Evolutionary conservation across 1,140 invertebrate species (phyloP), one percentile per base, ranked within the genome.

Genomic region (Nephotettix cincticeps): DNA sequence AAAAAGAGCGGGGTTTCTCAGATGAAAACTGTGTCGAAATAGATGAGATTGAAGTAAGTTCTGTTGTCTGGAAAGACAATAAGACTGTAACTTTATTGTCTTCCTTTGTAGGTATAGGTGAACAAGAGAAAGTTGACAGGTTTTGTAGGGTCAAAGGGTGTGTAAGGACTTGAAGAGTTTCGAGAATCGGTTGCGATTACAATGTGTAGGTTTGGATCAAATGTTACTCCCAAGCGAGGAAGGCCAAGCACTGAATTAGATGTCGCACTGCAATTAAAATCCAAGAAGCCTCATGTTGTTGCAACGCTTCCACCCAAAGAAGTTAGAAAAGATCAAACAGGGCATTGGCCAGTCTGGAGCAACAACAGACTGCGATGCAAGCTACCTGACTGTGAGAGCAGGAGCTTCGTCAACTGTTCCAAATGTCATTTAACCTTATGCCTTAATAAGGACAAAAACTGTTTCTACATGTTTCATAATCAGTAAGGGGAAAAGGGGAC

Each of bases 11-110:
- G 23, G 68, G 71, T 11, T 64, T 43, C 17, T 27, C 29, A 28
- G 19, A 30, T 28, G 68, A 70, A 21, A 70, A 21, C 45, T 32
- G 23, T 19, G 28, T 40, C 45, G 40, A 19, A 23, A 30, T 54
- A 17, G 54, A 74, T 17, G 51, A 64, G 3, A 23, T 72, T 21
- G 64, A 69, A 32, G 43, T 76, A 9, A 65, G 65, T 30, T 40
- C 28, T 68, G 47, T 69, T 6, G 68, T 71, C 23, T 80, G 79
- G 77, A 77, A 78, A 71, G 77, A 80, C 69, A 81, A 79, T 61
- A 80, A 79, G 75, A 64, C 76, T 68, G 77, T 81, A 21, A 79
- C 58, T 27, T 73, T 82, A 19, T 63, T 69, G 30, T 80, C 78
- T 11, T 76, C 72, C 72, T 78, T 78, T 77, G 76, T 56, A 68